These are phyloP conservation scores for Bellardia bayeri DNA, from an alignment of 2,888 invertebrate species.

Conservation along the genomic window DNA sequence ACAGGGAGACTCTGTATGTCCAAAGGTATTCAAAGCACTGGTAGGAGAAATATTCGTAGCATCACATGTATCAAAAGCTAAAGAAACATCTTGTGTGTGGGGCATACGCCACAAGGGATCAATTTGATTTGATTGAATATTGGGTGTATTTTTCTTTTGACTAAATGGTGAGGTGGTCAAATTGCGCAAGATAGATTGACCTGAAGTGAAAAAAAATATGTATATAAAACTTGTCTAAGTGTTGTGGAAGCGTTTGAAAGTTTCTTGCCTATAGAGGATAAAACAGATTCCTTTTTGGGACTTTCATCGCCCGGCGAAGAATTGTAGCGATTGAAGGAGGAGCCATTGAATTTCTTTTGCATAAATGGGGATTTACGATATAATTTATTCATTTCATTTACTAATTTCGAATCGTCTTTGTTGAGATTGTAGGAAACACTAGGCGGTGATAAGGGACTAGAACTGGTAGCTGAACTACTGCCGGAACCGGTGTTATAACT, in stretches of 20 bases:
- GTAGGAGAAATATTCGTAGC: slow-evolving; percentile 44
- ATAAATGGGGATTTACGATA: slow-evolving; percentile 84
- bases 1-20: slow-evolving; percentile 65
- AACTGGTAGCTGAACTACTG: slow-evolving; percentile 76
- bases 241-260: not conserved
- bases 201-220: slow-evolving; percentile 72
- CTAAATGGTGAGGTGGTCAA: slow-evolving; percentile 83
- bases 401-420: slow-evolving; percentile 75
- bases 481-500: slow-evolving; percentile 72
- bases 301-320: slow-evolving; percentile 78
- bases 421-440: slow-evolving; percentile 65
- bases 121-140: slow-evolving; percentile 74
- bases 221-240: not conserved
- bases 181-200: slow-evolving; percentile 83
- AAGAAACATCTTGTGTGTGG: slow-evolving; percentile 69
- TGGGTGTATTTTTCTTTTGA: slow-evolving; percentile 81
- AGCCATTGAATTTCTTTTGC: slow-evolving; percentile 81
- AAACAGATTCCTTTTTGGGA: slow-evolving; percentile 83
- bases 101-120: slow-evolving; percentile 77
- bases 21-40: slow-evolving; percentile 40
- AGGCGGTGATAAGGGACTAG: slow-evolving; percentile 75
- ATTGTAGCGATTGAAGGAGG: slow-evolving; percentile 72
- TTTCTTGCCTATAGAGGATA: slow-evolving; percentile 81
- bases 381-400: slow-evolving; percentile 80
- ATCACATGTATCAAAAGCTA: slow-evolving; percentile 73